Evolutionary conservation across 2,113 vertebrate species (phyloP).

Genomic region (Paradoxurus hermaphroditus): DNA sequence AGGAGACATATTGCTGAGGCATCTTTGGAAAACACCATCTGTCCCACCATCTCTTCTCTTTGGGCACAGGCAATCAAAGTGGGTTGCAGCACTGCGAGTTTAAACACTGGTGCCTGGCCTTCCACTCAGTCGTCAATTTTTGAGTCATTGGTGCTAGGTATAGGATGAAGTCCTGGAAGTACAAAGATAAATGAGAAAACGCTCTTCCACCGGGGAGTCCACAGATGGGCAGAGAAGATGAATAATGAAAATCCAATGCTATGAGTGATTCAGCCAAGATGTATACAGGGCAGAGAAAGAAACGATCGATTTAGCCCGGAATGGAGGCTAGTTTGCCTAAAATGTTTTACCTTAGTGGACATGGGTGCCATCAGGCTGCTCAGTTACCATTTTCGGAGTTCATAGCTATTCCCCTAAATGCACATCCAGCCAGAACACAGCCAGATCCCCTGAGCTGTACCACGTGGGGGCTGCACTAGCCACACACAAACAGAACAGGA

Average conservation of each 20-base stretch:
- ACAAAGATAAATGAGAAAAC: slow-evolving; percentile 40
- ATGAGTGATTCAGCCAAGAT: background rate
- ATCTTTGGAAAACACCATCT: background rate
- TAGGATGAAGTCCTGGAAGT: background rate
- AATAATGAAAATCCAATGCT: slow-evolving; percentile 29
- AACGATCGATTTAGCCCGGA: background rate
- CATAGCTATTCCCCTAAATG: background rate
- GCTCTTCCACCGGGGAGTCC: background rate
- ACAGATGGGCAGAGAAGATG: slow-evolving; percentile 21
- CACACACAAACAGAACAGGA: background rate
- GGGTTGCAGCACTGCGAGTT: background rate
- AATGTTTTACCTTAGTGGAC: background rate
- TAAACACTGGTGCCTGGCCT: background rate
- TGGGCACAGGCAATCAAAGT: background rate
- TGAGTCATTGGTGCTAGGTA: background rate
- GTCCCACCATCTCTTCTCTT: background rate
- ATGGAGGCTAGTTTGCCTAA: background rate
- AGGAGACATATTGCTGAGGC: background rate
- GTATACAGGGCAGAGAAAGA: background rate
- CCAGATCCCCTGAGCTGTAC: background rate
- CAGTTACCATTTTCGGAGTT: background rate
- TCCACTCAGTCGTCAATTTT: background rate
- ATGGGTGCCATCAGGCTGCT: background rate
- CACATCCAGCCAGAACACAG: background rate
- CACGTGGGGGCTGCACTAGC: background rate